Conservation (phyloP, 2,113 vertebrate species). For the Cyprinus carpio region DNA sequence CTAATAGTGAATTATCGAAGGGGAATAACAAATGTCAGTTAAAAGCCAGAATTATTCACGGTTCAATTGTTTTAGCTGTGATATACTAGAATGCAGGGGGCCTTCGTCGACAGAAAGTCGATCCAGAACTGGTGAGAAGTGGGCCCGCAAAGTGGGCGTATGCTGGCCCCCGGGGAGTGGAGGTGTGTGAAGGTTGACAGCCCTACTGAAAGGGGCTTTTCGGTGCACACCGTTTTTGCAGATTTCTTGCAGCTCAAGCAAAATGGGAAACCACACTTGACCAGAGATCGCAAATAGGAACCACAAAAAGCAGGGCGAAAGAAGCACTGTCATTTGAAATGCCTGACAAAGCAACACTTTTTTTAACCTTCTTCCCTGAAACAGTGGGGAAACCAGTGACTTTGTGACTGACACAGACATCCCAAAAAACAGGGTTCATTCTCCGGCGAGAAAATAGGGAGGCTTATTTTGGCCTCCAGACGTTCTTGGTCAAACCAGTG, state of each 20-base stretch:
- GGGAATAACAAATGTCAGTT: too few relatives aligned
- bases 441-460: constrained; percentile 17
- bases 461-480: constrained; percentile 32
- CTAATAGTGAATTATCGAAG: too few relatives aligned
- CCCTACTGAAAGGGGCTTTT: constrained; percentile 43
- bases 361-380: not conserved
- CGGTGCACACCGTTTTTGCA: constrained; percentile 37
- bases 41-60: too few relatives aligned
- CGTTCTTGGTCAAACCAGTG: constrained; percentile 33
- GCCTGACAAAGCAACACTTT: constrained; percentile 20
- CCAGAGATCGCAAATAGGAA: not conserved
- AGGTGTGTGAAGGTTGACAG: too few relatives aligned
- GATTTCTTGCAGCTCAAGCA: constrained; percentile 25
- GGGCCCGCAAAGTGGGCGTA: too few relatives aligned
- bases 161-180: not conserved
- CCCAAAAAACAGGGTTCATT: constrained; percentile 31
- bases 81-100: too few relatives aligned
- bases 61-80: too few relatives aligned
- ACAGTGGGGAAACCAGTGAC: constrained; percentile 26
- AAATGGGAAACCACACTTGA: constrained; percentile 47
- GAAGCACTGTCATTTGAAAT: constrained; percentile 30
- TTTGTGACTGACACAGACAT: constrained; percentile 24
- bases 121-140: not conserved
- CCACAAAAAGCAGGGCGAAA: constrained; percentile 52
- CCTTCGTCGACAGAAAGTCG: too few relatives aligned